These are phyloP conservation scores for Agapostemon virescens DNA, from an alignment of 2,888 invertebrate genomes.

Conservation along the genomic window DNA sequence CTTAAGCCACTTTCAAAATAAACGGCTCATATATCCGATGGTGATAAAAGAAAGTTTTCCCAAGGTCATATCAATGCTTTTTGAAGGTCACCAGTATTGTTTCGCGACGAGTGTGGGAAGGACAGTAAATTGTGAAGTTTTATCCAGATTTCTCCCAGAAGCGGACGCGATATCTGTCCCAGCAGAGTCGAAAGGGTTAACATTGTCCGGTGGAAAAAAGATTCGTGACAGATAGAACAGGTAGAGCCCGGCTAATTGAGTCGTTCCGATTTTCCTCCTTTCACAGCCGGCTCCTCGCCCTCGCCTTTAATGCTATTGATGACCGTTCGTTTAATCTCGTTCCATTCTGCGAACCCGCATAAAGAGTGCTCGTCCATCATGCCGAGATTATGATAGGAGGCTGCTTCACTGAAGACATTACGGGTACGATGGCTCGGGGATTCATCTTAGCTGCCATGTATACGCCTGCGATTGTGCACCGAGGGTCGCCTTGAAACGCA, in stretches of 20 bases:
- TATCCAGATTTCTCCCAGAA: neutral
- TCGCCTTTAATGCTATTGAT: slow-evolving; percentile 69
- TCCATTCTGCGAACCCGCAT: slow-evolving; percentile 72
- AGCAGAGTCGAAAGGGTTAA: slow-evolving; percentile 1
- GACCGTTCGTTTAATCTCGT: slow-evolving; percentile 73
- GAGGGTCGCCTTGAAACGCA: slow-evolving; percentile 31
- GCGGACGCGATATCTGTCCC: no score
- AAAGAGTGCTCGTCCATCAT: slow-evolving; percentile 77
- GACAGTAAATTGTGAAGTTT: neutral
- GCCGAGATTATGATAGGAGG: slow-evolving; percentile 76
- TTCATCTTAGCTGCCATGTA: slow-evolving; percentile 50
- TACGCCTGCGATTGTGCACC: slow-evolving; percentile 27
- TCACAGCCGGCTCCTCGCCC: neutral
- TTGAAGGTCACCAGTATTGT: no score
- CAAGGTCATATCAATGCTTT: no score
- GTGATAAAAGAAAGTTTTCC: no score
- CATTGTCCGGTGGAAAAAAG: slow-evolving; percentile 15
- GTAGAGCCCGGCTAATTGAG: slow-evolving; percentile 54
- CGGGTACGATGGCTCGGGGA: slow-evolving; percentile 66
- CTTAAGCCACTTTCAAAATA: no score
- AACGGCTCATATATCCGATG: no score
- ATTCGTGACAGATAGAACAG: slow-evolving; percentile 56
- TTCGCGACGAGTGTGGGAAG: no score
- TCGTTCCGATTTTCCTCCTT: slow-evolving; percentile 41
- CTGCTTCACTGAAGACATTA: slow-evolving; percentile 75